Percentiles rank a stretch among this genome's conserved stretches.
phyloP scores from a whole-genome alignment of 1,140 invertebrate species.

The Zaprionus tsacasi region DNA sequence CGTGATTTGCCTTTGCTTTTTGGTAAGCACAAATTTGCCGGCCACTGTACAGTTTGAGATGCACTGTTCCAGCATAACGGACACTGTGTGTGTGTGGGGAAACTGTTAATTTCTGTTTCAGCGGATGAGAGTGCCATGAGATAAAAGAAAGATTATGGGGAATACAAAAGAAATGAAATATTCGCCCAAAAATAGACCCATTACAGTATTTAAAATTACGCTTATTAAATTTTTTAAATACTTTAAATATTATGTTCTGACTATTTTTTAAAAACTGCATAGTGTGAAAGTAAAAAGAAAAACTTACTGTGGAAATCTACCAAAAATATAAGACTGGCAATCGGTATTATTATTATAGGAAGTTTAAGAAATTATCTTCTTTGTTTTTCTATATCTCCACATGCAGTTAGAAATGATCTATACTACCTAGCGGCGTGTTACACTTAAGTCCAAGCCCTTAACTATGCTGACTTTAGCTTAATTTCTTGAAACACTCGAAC shows the following conservation, averaged over 20 bases:
- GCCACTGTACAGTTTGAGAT: slow-evolving; percentile 48
- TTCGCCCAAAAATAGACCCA: not conserved
- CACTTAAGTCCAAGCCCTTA: slow-evolving; percentile 31
- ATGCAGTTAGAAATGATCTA: slow-evolving; percentile 39
- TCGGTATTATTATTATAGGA: not conserved
- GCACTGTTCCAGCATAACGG: slow-evolving; percentile 23
- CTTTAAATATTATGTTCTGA: not conserved
- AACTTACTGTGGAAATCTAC: not conserved
- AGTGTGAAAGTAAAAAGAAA: not conserved
- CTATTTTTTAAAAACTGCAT: not conserved
- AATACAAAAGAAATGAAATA: not conserved
- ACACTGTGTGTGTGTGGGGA: not conserved
- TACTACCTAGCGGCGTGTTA: slow-evolving; percentile 26
- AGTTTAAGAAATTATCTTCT: not conserved
- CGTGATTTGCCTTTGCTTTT: slow-evolving; percentile 34
- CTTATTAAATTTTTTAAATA: not conserved
- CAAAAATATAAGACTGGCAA: too few species aligned
- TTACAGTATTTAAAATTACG: not conserved
- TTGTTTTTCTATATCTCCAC: not conserved
- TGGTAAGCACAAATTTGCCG: slow-evolving; percentile 63
- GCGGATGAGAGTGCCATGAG: not conserved
- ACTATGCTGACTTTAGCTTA: slow-evolving; percentile 57
- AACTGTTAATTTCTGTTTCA: slow-evolving; percentile 9
- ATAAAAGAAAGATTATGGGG: not conserved
- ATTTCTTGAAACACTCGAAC: slow-evolving; percentile 64